Percentiles rank a stretch among this genome's conserved stretches.
Conservation (phyloP, 2,113 vertebrate genomes). For the Manacus vitellinus region DNA sequence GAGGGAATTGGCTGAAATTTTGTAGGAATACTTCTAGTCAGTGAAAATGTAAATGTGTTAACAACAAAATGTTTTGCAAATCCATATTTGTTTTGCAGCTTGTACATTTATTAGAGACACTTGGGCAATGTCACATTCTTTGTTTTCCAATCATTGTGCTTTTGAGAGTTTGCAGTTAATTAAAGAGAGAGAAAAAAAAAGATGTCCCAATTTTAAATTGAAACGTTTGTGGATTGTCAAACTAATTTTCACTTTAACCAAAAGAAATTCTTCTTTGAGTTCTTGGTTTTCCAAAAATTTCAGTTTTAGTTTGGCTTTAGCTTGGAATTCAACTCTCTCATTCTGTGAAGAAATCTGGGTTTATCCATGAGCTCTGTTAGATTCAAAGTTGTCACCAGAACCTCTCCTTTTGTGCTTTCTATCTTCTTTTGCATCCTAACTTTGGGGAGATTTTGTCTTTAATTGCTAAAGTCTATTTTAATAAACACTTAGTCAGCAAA, state of each 20-base stretch:
- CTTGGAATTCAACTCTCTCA: neutral
- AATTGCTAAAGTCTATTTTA: neutral
- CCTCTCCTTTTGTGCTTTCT: neutral
- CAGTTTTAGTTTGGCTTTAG: neutral
- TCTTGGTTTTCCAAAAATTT: neutral
- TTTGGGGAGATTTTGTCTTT: neutral
- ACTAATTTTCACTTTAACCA: neutral
- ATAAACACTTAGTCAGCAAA: slow-evolving; percentile 34
- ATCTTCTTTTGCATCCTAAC: neutral
- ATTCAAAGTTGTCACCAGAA: neutral
- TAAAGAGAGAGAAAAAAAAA: neutral
- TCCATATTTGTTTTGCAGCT: slow-evolving; percentile 9
- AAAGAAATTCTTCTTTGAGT: neutral
- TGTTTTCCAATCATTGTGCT: neutral
- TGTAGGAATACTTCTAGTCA: neutral
- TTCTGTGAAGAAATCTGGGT: neutral
- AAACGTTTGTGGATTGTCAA: slow-evolving; percentile 13
- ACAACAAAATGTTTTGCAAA: slow-evolving; percentile 20
- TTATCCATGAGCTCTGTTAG: neutral
- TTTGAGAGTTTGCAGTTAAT: slow-evolving; percentile 24
- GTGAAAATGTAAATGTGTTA: slow-evolving; percentile 15
- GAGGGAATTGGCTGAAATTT: slow-evolving; percentile 31
- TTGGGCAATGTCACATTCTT: slow-evolving; percentile 11
- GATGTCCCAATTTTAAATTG: neutral
- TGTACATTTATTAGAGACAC: slow-evolving; percentile 33